Evolutionary conservation across 2,888 invertebrate species (phyloP).

Genomic region (Macropis europaea): DNA sequence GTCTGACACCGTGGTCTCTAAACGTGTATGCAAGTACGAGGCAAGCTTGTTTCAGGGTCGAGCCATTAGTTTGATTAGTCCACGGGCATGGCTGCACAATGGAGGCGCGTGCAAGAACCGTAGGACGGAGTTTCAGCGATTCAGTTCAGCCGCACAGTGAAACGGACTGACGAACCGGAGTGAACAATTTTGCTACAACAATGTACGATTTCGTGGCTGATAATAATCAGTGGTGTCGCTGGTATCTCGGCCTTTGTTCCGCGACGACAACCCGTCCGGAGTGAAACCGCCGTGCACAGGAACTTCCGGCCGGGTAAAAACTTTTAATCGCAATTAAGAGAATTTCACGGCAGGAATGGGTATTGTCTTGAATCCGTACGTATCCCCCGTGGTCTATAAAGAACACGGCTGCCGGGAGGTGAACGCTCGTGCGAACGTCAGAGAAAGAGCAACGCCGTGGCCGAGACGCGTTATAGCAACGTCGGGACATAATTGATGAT

Average conservation of each 20-base stretch:
- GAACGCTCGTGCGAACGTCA: conserved; percentile 45
- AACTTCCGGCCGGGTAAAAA: conserved; percentile 61
- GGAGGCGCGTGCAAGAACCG: not conserved
- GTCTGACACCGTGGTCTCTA: too few relatives aligned
- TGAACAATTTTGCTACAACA: conserved; percentile 2
- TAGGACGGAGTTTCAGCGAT: not conserved
- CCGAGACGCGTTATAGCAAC: conserved; percentile 14
- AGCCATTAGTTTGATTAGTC: conserved; percentile 10
- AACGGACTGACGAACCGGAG: not conserved
- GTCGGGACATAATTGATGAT: conserved; percentile 43
- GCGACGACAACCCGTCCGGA: conserved; percentile 16
- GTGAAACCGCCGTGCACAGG: conserved; percentile 50
- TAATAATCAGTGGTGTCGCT: conserved; percentile 24
- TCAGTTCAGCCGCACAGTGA: conserved; percentile 1
- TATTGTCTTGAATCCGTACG: conserved; percentile 67
- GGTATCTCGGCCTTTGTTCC: conserved; percentile 14
- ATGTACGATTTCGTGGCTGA: conserved; percentile 1
- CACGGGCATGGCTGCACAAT: conserved; percentile 5
- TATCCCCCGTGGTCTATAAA: not conserved
- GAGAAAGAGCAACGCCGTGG: conserved; percentile 4
- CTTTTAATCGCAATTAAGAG: conserved; percentile 68
- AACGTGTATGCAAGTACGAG: too few relatives aligned
- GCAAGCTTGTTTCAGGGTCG: too few relatives aligned
- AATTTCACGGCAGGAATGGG: conserved; percentile 72
- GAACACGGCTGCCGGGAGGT: conserved; percentile 27